Evolutionary conservation across 92 coral and sea anemone species (phyloP).

Genomic region (Epizoanthus scotinus): DNA sequence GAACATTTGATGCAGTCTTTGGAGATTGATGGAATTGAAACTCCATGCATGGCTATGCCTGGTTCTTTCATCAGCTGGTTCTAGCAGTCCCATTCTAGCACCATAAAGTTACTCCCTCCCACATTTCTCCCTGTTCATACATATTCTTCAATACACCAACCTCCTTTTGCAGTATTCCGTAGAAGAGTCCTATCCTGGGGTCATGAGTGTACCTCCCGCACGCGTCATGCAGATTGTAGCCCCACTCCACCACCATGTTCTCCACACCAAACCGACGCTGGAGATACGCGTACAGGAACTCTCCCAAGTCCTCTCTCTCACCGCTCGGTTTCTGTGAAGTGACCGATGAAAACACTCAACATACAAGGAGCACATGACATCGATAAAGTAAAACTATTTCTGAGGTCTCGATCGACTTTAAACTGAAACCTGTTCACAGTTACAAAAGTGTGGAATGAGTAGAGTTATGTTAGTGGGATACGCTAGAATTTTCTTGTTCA

Average conservation of each 20-base stretch:
- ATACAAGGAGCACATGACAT: background rate
- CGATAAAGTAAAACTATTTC: background rate
- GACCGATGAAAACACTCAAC: background rate
- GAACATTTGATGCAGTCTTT: no score
- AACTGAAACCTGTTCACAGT: background rate
- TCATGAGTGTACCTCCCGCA: constrained; percentile 91
- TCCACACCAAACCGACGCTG: constrained; percentile 97
- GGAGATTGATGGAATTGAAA: no score
- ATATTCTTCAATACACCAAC: constrained; percentile 38
- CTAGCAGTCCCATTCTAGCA: constrained; percentile 66
- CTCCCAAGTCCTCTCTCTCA: constrained; percentile 80
- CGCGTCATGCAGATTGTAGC: constrained; percentile 91
- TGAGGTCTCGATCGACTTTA: background rate
- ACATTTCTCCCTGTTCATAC: background rate
- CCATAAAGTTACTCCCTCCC: background rate
- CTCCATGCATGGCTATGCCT: no score
- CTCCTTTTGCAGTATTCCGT: constrained; percentile 87
- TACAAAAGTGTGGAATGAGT: no score
- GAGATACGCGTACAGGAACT: constrained; percentile 82
- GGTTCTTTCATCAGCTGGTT: no score
- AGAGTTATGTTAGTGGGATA: no score
- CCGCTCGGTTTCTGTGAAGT: constrained; percentile 70
- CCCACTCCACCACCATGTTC: constrained; percentile 95
- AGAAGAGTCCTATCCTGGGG: constrained; percentile 86
- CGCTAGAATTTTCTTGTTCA: no score